Conservation (phyloP, 2,113 vertebrate genomes). For the Calidris pygmaea region DNA sequence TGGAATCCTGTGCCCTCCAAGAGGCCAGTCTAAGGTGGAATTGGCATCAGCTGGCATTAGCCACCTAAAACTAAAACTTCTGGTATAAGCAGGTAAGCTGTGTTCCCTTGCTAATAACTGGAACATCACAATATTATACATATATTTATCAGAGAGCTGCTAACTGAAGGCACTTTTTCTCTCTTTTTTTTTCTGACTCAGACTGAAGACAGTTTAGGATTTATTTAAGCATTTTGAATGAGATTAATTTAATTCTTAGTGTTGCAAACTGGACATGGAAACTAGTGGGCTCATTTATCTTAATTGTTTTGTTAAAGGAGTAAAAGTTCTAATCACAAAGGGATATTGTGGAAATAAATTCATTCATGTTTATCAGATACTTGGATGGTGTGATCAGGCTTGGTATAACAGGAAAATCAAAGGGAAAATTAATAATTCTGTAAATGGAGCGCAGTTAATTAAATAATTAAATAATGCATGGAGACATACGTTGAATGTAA, state of each 20-base stretch:
- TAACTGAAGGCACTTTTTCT: background rate
- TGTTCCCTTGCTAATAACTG: background rate
- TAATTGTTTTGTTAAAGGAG: background rate
- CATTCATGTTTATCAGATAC: background rate
- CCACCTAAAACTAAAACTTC: background rate
- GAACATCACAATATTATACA: background rate
- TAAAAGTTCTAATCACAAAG: background rate
- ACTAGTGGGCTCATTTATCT: background rate
- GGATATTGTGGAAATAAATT: background rate
- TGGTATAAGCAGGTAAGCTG: background rate
- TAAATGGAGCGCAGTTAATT: background rate
- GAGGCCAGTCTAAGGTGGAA: background rate
- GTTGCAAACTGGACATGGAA: background rate
- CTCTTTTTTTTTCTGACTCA: background rate
- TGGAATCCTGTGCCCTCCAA: background rate
- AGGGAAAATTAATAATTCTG: background rate
- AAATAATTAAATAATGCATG: background rate
- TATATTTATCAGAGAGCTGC: background rate
- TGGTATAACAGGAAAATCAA: background rate
- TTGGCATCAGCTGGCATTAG: background rate
- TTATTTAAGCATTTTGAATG: background rate
- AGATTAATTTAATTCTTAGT: background rate
- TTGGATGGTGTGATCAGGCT: background rate
- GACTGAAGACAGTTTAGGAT: background rate
- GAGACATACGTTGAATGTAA: background rate